Evolutionary conservation across 2,113 vertebrate genomes (phyloP), one percentile per base, ranked within the genome.

Genomic region (Bambusicola thoracicus): DNA sequence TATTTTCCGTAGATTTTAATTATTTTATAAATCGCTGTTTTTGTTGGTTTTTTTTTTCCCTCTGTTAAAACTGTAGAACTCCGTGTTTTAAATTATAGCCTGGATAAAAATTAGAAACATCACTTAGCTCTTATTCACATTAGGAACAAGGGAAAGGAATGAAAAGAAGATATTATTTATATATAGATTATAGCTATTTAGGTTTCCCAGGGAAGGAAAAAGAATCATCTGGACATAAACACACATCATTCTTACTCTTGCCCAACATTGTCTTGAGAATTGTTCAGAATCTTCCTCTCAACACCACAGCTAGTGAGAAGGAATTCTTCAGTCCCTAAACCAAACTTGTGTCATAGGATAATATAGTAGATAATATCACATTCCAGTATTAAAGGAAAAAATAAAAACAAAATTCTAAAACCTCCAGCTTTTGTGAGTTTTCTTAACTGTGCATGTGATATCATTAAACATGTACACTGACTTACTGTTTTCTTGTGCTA

Each of bases 291-390:
- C n/a, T 74, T 77, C 49, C 10, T 8, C 25, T 92, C 65, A 77
- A 58, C 10, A 29, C 3, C 2, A 62, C 22, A 80, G 36, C 59
- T 65, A 55, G 32, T 74, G 58, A 82, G 53, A 95, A 92, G 44
- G 30, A 92, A 53, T 90, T 83, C 73, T 86, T 88, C n/a, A 36
- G 22, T 94, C 24, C 27, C 51, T 80, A 81, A 86, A 83, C 46
- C 55, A 83, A 82, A 67, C 10, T 81, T 2, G 0, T 61, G n/a
- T 41, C 17, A 34, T 18, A 43, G 22, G 56, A n/a, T n/a, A n/a
- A 92, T 32, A 59, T 30, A 76, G 34, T 27, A 78, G 46, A 87
- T 81, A 89, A 65, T 38, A 62, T 30, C 25, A 51, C 21, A 48
- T 78, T 67, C 87, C 29, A 56, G 25, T 85, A 27, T 65, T 19